These are phyloP conservation scores for Goniozus legneri DNA, from an alignment of 1,140 invertebrate species.

Conservation along the genomic window DNA sequence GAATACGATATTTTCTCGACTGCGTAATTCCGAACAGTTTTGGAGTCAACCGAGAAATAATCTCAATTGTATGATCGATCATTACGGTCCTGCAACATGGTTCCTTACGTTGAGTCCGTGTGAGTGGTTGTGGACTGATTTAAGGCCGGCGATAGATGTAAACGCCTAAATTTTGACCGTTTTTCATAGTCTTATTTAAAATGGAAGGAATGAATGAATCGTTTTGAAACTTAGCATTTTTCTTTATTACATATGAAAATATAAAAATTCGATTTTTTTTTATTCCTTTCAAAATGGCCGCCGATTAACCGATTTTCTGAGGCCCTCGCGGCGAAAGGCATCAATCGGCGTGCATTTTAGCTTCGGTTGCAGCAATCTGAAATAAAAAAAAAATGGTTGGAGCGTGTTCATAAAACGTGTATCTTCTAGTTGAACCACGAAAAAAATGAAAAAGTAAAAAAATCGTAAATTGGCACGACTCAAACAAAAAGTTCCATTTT, in stretches of 20 bases:
- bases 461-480: background rate
- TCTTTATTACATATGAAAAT: background rate
- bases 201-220: background rate
- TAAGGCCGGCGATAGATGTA: slow-evolving; percentile 11
- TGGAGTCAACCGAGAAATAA: slow-evolving; percentile 27
- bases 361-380: background rate
- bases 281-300: background rate
- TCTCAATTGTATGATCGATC: slow-evolving; percentile 29
- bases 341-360: background rate
- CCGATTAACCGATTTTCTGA: background rate
- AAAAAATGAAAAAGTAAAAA: background rate
- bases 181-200: background rate
- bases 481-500: background rate
- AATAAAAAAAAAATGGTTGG: background rate
- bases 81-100: slow-evolving; percentile 42
- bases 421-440: background rate
- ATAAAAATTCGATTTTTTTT: background rate
- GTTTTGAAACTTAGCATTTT: background rate
- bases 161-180: background rate
- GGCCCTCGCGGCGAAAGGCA: background rate
- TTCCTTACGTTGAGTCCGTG: slow-evolving; percentile 43
- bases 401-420: background rate
- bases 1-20: slow-evolving; percentile 26
- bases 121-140: slow-evolving; percentile 38
- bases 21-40: slow-evolving; percentile 31